Percentiles rank a stretch among this genome's conserved stretches.
Conservation (phyloP, 2,888 invertebrate species). For the Campoletis raptor region DNA sequence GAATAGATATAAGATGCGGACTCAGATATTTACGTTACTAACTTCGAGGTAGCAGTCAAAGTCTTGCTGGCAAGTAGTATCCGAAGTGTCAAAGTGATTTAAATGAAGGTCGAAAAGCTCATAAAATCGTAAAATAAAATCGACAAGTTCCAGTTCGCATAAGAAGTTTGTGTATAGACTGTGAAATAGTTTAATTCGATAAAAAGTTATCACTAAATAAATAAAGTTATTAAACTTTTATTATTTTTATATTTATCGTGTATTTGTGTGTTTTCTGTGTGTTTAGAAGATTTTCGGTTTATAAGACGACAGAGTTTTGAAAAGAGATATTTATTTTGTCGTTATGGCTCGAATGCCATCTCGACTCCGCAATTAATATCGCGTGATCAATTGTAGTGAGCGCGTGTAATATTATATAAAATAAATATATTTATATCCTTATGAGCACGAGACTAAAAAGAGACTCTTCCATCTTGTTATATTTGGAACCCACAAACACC, state of each 20-base stretch:
- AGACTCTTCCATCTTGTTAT: conserved; percentile 63
- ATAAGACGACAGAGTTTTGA: neutral
- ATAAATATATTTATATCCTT: conserved; percentile 3
- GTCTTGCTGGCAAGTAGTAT: conserved; percentile 1
- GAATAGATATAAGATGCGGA: conserved; percentile 8
- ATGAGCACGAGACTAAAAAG: conserved; percentile 23
- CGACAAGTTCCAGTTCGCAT: neutral
- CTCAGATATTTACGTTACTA: conserved; percentile 9
- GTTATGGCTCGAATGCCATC: neutral
- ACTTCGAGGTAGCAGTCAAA: neutral
- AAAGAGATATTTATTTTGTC: neutral
- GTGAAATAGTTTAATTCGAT: neutral
- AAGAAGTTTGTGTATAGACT: neutral
- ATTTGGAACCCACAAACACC: conserved; percentile 67
- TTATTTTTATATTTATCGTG: neutral
- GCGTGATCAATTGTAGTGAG: conserved; percentile 67
- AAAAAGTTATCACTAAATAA: neutral
- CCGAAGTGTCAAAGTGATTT: conserved; percentile 55
- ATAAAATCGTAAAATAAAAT: conserved; percentile 23
- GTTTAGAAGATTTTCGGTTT: neutral
- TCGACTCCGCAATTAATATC: conserved; percentile 64
- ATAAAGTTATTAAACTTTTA: conserved; percentile 3
- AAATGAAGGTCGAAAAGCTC: conserved; percentile 24
- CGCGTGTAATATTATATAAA: conserved; percentile 41
- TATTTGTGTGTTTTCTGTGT: neutral